Percentiles rank a stretch among this genome's conserved stretches.
phyloP scores from a whole-genome alignment of 1,140 invertebrate genomes.

The Zaprionus gabonicus region DNA sequence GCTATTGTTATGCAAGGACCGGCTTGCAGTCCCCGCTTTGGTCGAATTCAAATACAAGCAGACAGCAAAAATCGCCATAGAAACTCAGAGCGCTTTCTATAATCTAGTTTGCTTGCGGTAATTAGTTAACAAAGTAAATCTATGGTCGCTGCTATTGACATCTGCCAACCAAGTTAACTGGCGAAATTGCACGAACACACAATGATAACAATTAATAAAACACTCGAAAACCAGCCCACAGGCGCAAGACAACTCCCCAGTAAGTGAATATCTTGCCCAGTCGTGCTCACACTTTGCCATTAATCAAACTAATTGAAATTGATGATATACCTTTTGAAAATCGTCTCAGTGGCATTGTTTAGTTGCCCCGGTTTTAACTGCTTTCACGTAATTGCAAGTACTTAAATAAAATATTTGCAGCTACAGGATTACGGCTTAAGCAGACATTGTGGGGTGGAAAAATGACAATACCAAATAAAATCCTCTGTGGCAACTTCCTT shows the following conservation, averaged over 20 bases:
- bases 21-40: conserved; percentile 10
- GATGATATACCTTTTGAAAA: conserved; percentile 61
- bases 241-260: neutral
- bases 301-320: conserved; percentile 82
- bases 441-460: conserved; percentile 7
- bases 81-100: conserved; percentile 7
- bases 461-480: neutral
- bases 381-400: conserved; percentile 31
- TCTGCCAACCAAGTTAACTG: conserved; percentile 43
- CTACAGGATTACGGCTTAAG: conserved; percentile 9
- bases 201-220: conserved; percentile 68
- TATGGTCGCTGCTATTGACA: conserved; percentile 15
- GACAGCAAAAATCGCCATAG: neutral
- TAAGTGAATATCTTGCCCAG: conserved; percentile 50
- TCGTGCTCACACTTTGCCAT: conserved; percentile 60
- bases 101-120: conserved; percentile 53
- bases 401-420: conserved; percentile 25
- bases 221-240: conserved; percentile 3
- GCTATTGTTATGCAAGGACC: conserved; percentile 39
- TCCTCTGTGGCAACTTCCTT: conserved; percentile 14
- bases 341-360: conserved; percentile 25
- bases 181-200: conserved; percentile 60
- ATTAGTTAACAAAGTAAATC: conserved; percentile 62
- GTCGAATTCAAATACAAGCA: conserved; percentile 51
- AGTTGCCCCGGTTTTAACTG: conserved; percentile 43